Evolutionary conservation across 2,113 vertebrate species (phyloP).

Genomic region (Oreotrochilus melanogaster): DNA sequence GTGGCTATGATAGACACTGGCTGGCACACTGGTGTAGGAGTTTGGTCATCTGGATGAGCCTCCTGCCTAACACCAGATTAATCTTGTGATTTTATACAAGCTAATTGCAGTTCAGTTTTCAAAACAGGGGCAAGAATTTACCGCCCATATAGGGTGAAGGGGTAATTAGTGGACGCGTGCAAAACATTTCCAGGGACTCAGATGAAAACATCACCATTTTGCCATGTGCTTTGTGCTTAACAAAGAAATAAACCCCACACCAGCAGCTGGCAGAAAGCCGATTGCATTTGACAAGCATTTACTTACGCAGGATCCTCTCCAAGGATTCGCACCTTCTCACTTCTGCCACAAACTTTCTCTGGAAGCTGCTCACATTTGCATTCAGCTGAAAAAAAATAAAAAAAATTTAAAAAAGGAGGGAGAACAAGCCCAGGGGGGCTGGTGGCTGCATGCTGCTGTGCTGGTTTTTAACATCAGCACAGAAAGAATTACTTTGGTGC

Average conservation of each 20-base stretch:
- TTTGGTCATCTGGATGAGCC: not conserved
- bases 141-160: conserved; percentile 6
- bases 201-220: conserved; percentile 38
- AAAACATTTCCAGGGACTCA: conserved; percentile 31
- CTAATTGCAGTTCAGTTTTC: conserved; percentile 17
- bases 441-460: rapidly evolving
- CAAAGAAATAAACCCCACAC: conserved; percentile 44
- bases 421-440: conserved; percentile 26
- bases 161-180: not conserved
- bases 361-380: conserved; percentile 81
- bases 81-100: not conserved
- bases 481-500: rapidly evolving
- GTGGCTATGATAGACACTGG: not conserved
- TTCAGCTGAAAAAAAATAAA: conserved; percentile 73
- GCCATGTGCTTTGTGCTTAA: conserved; percentile 35
- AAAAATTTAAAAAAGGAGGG: not conserved
- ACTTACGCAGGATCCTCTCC: conserved; percentile 85
- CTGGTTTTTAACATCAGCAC: not conserved
- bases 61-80: not conserved
- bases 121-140: conserved; percentile 20
- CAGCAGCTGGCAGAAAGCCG: not conserved
- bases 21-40: not conserved
- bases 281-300: not conserved
- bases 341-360: conserved; percentile 86
- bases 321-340: conserved; percentile 84